Percentiles rank a stretch among this genome's conserved stretches.
These are phyloP conservation scores for Neofelis nebulosa DNA, from an alignment of 2,113 vertebrate genomes.

Conservation along the genomic window DNA sequence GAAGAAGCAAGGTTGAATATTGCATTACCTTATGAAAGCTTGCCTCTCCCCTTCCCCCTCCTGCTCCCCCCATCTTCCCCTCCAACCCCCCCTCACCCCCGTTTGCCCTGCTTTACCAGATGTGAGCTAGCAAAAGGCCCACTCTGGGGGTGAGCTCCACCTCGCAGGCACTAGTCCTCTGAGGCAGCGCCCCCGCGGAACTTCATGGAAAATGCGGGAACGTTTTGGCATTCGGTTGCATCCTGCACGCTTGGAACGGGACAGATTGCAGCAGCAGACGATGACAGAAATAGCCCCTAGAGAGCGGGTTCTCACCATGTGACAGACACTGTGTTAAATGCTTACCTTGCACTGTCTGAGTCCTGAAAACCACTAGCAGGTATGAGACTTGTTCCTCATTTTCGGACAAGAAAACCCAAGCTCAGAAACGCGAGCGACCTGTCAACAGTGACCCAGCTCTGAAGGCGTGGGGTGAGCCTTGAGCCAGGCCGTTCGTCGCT, in stretches of 20 bases:
- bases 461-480: background rate
- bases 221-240: accelerated
- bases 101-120: background rate
- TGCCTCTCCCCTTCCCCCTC: no score
- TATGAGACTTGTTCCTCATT: accelerated
- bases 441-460: accelerated
- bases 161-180: background rate
- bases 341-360: background rate
- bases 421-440: background rate
- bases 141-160: background rate
- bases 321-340: background rate
- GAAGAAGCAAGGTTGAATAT: background rate
- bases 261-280: background rate
- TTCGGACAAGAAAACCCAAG: background rate
- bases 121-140: background rate
- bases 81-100: background rate
- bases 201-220: background rate
- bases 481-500: background rate
- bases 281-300: background rate
- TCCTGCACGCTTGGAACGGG: background rate
- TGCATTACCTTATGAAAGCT: background rate
- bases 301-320: background rate
- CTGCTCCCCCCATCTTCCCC: accelerated
- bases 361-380: background rate
- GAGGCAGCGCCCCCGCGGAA: background rate